Base-by-base conservation (phyloP, 2,888 invertebrate genomes). In the Agriopis aurantiaria region DNA sequence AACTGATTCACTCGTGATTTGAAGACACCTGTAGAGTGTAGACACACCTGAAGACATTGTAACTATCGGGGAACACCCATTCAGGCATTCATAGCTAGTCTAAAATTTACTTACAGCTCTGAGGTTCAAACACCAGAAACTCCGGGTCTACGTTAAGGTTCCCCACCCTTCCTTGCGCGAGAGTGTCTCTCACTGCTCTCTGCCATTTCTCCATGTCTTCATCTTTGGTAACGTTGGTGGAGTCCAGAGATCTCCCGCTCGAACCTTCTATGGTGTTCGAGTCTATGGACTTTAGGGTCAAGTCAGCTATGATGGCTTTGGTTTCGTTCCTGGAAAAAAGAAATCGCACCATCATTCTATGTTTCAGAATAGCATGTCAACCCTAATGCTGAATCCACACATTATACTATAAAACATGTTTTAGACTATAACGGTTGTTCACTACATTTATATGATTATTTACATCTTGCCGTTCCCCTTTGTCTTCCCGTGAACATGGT, bases 141-240 rank as follows among this genome's bases (percentile, higher is more conserved):
- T 96, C 96, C 0, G 98, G 97, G 88, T 98, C 98, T 0, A 98
- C 96, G 40, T 96, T 96, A 1, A 98, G 88, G 45, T 97, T 96
- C 0, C 98, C 98, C 8, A 98, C 96, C 80, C 95, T 95, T 7
- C 98, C 98, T 0, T 93, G 95, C 3, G 96, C 94, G 0, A 98
- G 94, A 10, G 97, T 96, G 53, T 97, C 97, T 71, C 95, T 89
- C 2, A 98, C 91, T 0, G 96, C 95, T 41, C 95, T 90, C 83
- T 96, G 95, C 81, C 94, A 95, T 6, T 83, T 81, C 62, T 73
- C 76, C 65, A 78, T 84, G 72, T 81, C 77, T 61, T 88, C 87
- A 73, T 83, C 61, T 76, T 85, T 79, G 0, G 85, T 84, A 17
- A 66, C 73, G 73, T 85, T 86, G 56, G 40, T 10, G 0, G 71